A percentile compares a stretch with the other conserved stretches of the same genome.
Evolutionary conservation across 2,113 vertebrate genomes (phyloP).

Genomic region (Rhizomys pruinosus): DNA sequence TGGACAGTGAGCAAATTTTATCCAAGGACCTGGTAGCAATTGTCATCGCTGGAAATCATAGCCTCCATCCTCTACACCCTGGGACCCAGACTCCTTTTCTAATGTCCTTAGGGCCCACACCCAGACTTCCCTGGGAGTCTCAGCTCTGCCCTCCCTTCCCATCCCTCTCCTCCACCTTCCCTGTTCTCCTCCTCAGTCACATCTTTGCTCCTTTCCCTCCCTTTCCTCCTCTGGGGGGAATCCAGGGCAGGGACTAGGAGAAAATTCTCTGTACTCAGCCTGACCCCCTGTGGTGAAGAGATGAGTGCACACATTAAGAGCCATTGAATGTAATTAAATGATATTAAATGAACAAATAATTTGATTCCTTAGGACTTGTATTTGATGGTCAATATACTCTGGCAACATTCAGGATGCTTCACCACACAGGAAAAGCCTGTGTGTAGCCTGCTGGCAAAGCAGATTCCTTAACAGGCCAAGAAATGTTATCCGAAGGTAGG

Average conservation of each 20-base stretch:
- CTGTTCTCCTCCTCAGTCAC: neutral
- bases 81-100: neutral
- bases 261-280: conserved; percentile 23
- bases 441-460: neutral
- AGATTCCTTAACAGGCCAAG: neutral
- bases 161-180: neutral
- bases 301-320: neutral
- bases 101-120: neutral
- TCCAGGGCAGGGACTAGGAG: neutral
- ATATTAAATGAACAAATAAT: neutral
- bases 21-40: neutral
- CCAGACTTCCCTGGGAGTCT: neutral
- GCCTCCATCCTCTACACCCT: neutral
- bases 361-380: neutral
- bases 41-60: neutral
- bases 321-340: neutral
- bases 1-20: neutral
- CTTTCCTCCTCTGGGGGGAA: neutral
- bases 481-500: neutral
- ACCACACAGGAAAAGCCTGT: neutral
- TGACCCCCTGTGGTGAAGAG: conserved; percentile 25
- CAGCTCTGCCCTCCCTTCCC: neutral
- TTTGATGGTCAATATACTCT: neutral
- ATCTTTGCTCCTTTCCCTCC: neutral
- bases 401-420: neutral